A percentile compares a stretch with the other conserved stretches of the same genome.
Conservation (phyloP, 2,888 invertebrate genomes). For the Calameuta filiformis region DNA sequence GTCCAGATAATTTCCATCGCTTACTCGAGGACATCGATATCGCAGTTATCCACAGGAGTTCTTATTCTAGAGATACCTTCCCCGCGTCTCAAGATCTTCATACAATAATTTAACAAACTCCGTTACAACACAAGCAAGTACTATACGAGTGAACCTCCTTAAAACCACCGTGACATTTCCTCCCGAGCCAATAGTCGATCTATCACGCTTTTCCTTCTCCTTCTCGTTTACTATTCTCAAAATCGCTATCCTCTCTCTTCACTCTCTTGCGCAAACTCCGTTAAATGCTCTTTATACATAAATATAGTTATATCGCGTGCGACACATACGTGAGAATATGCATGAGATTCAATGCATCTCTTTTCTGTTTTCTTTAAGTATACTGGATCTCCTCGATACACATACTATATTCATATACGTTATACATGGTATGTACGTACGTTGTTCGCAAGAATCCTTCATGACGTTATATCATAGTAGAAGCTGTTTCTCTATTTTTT, state of each 20-base stretch:
- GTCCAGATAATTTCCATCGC: neutral
- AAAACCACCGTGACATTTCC: neutral
- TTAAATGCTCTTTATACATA: neutral
- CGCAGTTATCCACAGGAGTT: too few species aligned
- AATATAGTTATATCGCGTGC: neutral
- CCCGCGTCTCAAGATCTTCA: neutral
- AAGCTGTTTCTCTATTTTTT: neutral
- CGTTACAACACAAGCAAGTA: neutral
- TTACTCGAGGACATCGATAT: neutral
- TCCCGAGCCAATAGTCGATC: neutral
- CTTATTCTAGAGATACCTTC: too few species aligned
- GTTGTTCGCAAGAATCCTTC: neutral
- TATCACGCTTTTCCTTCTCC: neutral
- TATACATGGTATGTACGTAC: neutral
- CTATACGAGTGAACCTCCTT: neutral
- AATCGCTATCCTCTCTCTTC: neutral
- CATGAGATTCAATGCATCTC: neutral
- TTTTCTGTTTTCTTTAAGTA: neutral
- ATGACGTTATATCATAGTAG: neutral
- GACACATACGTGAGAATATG: conserved; percentile 9
- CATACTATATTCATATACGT: too few species aligned
- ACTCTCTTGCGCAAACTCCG: neutral
- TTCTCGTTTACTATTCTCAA: neutral
- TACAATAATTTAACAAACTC: neutral
- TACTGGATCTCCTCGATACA: neutral